phyloP scores from a whole-genome alignment of 2,888 invertebrate genomes.

The Spisula subtruncata region DNA sequence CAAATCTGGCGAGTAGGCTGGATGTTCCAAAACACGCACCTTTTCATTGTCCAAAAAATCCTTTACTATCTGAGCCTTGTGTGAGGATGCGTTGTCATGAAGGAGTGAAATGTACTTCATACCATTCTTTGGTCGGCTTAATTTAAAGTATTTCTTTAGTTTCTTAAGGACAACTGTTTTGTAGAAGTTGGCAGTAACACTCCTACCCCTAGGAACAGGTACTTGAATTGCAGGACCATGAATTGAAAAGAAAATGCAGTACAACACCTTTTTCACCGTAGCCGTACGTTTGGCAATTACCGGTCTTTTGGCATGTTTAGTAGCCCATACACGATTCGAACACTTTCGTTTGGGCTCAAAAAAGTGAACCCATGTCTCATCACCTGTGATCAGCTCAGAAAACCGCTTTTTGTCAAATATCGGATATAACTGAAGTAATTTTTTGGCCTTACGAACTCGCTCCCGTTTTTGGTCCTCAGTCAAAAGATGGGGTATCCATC shows the following conservation, averaged over 20 bases:
- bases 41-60: constrained; percentile 34
- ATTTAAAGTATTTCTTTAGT: neutral
- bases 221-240: too few relatives aligned
- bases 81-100: constrained; percentile 50
- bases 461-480: neutral
- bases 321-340: neutral
- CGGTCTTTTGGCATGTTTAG: neutral
- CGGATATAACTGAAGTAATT: too few relatives aligned
- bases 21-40: constrained; percentile 35
- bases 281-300: neutral
- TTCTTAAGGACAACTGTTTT: neutral
- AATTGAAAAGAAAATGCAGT: too few relatives aligned
- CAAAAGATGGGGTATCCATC: neutral
- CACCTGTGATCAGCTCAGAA: too few relatives aligned
- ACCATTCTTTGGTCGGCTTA: neutral
- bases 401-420: neutral
- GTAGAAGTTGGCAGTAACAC: too few relatives aligned
- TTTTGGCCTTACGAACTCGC: too few relatives aligned
- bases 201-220: too few relatives aligned
- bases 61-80: constrained; percentile 47
- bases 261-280: too few relatives aligned
- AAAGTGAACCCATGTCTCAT: neutral
- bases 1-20: constrained; percentile 44
- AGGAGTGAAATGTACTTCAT: neutral
- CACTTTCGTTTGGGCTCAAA: neutral